These are phyloP conservation scores for Siderastrea radians DNA, from an alignment of 92 coral and sea anemone species.

Conservation along the genomic window DNA sequence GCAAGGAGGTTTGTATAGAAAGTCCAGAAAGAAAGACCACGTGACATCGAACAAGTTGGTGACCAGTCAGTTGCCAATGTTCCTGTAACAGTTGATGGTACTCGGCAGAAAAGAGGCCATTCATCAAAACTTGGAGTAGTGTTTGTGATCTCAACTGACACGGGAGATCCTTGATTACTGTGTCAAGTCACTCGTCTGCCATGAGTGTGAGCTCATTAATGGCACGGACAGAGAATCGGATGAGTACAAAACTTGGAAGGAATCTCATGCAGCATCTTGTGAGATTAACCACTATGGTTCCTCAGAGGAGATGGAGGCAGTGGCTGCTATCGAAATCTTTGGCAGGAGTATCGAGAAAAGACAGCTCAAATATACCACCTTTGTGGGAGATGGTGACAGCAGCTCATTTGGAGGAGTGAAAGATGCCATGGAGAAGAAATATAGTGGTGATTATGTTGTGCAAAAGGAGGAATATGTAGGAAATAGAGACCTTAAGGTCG, in stretches of 20 bases:
- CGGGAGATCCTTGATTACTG: slow-evolving; percentile 73
- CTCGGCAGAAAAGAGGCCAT: slow-evolving; percentile 81
- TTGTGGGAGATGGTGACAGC: slow-evolving; percentile 81
- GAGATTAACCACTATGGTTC: slow-evolving; percentile 67
- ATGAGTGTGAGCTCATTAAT: slow-evolving; percentile 58
- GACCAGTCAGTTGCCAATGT: slow-evolving; percentile 16
- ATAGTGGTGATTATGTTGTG: slow-evolving; percentile 41
- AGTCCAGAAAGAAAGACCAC: slow-evolving; percentile 30
- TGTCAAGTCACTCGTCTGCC: slow-evolving; percentile 77
- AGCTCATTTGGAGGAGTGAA: slow-evolving; percentile 71
- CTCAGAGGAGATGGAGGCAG: slow-evolving; percentile 75
- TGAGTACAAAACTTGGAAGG: slow-evolving; percentile 58
- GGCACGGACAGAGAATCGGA: slow-evolving; percentile 43
- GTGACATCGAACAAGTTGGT: too few species aligned
- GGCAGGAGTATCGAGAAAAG: slow-evolving; percentile 51
- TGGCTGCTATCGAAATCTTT: slow-evolving; percentile 77
- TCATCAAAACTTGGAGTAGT: slow-evolving; percentile 79
- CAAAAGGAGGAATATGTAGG: slow-evolving; percentile 82
- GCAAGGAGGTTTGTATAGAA: slow-evolving; percentile 55
- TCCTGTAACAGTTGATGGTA: slow-evolving; percentile 72
- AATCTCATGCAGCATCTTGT: slow-evolving; percentile 55
- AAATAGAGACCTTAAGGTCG: not conserved
- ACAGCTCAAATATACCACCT: slow-evolving; percentile 63
- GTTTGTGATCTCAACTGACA: slow-evolving; percentile 63
- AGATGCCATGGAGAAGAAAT: slow-evolving; percentile 57